Base-by-base conservation (phyloP, 2,888 invertebrate genomes). In the Parnassius apollo region DNA sequence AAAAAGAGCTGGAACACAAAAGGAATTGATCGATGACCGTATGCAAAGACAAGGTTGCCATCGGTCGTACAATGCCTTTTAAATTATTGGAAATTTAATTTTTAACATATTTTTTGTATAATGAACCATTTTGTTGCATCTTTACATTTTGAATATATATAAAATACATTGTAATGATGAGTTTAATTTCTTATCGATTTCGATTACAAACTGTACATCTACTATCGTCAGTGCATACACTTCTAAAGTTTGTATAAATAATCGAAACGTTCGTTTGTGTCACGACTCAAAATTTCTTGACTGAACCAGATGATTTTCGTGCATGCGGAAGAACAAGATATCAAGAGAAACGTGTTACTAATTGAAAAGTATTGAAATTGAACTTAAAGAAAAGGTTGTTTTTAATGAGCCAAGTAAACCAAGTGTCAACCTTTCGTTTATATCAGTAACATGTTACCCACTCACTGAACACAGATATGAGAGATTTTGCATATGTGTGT, bases 11-110 rank as follows among this genome's bases (percentile, higher is more conserved):
- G 69, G 69, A 76, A 68, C 71, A 76, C 70, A 72, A 71, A 80
- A 83, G 82, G 82, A 87, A 83, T 79, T 74, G 75, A 72, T 66
- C 81, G 81, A 78, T 81, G 80, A 86, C 80, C 80, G 76, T 80
- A 83, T 81, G 77, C 78, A 75, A 72, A 63, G 72, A 74, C 85
- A 90, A 91, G 89, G 88, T 86, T 86, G 83, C 71, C 81, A 81
- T 71, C 83, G 82, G 73, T 74, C 82, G 86, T 81, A 82, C 86
- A 88, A 83, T 83, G 87, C 82, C 88, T 86, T 82, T 75, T 68
- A 71, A 73, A 75, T 69, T 70, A 76, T 80, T 74, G 69, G 60
- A 57, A 59, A 52, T 61, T 64, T 62, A 45, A 52, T 61, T 55
- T 58, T 55, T 59, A 35, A 25, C 10, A 13, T 48, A 8, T 10